Conservation (phyloP, 2,888 invertebrate genomes). For the Drosophila picticornis region DNA sequence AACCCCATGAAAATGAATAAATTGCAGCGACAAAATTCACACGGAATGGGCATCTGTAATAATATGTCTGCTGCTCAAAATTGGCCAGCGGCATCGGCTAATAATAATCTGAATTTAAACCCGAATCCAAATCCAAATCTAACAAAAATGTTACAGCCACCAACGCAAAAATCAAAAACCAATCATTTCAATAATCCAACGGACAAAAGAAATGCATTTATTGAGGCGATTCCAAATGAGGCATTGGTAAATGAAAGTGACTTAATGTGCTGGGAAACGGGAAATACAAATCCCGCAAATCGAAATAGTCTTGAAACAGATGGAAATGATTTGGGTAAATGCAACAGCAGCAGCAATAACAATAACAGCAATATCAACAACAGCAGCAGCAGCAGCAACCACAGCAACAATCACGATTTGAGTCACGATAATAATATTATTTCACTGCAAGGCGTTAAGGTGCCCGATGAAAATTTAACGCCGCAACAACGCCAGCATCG, state of each 20-base stretch:
- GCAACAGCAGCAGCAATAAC: slow-evolving; percentile 1
- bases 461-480: slow-evolving; percentile 97
- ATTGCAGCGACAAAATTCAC: slow-evolving; percentile 91
- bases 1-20: slow-evolving; percentile 95
- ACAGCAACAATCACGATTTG: slow-evolving; percentile 38
- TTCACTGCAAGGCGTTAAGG: slow-evolving; percentile 92
- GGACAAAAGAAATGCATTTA: slow-evolving; percentile 49
- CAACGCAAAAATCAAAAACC: slow-evolving; percentile 39
- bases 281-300: slow-evolving; percentile 82
- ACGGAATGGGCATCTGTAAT: slow-evolving; percentile 50
- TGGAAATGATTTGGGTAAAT: slow-evolving; percentile 3
- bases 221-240: slow-evolving; percentile 40
- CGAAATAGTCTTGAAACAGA: slow-evolving; percentile 65
- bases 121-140: slow-evolving; percentile 36
- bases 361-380: slow-evolving; percentile 15
- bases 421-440: slow-evolving; percentile 86
- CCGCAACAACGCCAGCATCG: slow-evolving; percentile 97
- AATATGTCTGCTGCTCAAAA: slow-evolving; percentile 25
- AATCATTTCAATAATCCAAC: slow-evolving; percentile 53
- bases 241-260: slow-evolving; percentile 84
- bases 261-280: slow-evolving; percentile 86
- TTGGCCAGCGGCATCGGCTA: slow-evolving; percentile 39
- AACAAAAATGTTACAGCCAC: slow-evolving; percentile 43
- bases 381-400: neutral
- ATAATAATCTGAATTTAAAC: slow-evolving; percentile 18